Evolutionary conservation across 2,797 vertebrate genomes (phyloP).

Genomic region (Myripristis murdjan): DNA sequence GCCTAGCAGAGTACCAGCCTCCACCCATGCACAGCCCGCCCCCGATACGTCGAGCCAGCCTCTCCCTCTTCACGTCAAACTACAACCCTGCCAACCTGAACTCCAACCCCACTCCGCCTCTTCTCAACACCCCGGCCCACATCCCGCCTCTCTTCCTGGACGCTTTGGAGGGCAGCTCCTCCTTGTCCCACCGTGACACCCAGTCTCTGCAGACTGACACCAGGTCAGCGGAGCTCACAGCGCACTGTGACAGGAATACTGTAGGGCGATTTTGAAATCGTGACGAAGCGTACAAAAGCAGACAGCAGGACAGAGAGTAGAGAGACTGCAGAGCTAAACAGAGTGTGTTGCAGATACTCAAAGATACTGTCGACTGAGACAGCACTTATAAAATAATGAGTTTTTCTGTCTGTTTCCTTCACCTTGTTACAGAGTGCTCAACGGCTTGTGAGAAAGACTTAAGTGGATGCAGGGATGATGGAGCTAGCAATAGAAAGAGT

Average conservation of each 20-base stretch:
- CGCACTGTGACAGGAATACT: constrained; percentile 52
- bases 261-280: constrained; percentile 57
- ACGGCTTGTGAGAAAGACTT: background rate
- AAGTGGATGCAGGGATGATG: background rate
- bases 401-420: background rate
- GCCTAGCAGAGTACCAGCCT: constrained; percentile 79
- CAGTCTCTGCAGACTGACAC: constrained; percentile 78
- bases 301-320: constrained; percentile 52
- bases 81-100: constrained; percentile 71
- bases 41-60: constrained; percentile 89
- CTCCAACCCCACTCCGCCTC: constrained; percentile 67
- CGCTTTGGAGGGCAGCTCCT: constrained; percentile 68
- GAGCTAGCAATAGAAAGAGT: background rate
- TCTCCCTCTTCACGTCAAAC: constrained; percentile 83
- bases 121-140: constrained; percentile 71
- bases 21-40: constrained; percentile 92
- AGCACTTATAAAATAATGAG: constrained; percentile 8
- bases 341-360: constrained; percentile 61
- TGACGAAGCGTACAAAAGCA: constrained; percentile 38
- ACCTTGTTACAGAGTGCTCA: background rate
- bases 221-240: constrained; percentile 71
- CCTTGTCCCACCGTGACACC: constrained; percentile 75
- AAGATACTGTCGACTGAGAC: constrained; percentile 59
- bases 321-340: constrained; percentile 30
- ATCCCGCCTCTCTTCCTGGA: constrained; percentile 84